Conservation (phyloP, 1,140 invertebrate species). For the Drosophila oshimai region DNA sequence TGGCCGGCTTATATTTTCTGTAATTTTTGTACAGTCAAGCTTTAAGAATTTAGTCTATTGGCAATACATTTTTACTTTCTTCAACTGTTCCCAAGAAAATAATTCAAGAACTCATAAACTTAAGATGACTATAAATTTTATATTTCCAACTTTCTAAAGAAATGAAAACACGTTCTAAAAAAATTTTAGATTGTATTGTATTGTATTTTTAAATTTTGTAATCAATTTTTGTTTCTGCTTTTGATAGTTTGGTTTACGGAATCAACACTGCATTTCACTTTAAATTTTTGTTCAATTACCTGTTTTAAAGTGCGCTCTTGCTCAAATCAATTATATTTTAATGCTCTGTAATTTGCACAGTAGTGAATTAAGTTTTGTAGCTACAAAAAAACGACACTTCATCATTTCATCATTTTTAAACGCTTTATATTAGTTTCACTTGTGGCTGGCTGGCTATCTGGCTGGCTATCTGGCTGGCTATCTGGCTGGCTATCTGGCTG, state of each 20-base stretch:
- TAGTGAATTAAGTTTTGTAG: not conserved
- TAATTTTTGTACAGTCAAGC: not conserved
- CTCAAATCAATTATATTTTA: constrained; percentile 10
- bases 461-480: too few species aligned
- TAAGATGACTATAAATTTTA: not conserved
- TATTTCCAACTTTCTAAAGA: too few species aligned
- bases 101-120: not conserved
- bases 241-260: not conserved
- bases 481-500: too few species aligned
- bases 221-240: too few species aligned
- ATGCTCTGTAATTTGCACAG: not conserved
- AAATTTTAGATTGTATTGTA: not conserved
- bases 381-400: constrained; percentile 5
- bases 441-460: too few species aligned
- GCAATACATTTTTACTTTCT: too few species aligned
- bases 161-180: not conserved
- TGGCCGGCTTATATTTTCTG: not conserved
- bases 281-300: too few species aligned
- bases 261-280: not conserved
- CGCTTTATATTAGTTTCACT: too few species aligned
- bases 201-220: too few species aligned
- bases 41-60: too few species aligned
- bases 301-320: not conserved
- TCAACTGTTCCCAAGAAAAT: too few species aligned
- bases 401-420: too few species aligned